Evolutionary conservation across 2,888 invertebrate species (phyloP), one percentile per base, ranked within the genome.

Genomic region (Trissolcus brochymenae): DNA sequence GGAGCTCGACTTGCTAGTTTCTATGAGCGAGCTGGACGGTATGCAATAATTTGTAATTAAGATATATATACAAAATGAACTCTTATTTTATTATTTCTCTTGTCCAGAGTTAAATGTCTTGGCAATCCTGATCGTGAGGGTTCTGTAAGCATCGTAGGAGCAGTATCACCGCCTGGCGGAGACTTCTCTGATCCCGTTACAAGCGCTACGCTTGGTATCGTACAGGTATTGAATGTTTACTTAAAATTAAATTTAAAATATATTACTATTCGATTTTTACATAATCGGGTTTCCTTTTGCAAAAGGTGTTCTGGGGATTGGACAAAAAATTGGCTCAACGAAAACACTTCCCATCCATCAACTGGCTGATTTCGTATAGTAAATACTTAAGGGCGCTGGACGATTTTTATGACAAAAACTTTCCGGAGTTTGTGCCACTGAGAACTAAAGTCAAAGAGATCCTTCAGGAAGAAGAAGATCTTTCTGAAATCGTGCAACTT

Each of bases 181-280:
- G 99, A 99, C 91, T 99, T 99, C 93, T 98, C 99, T 16, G 99
- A 99, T 93, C 99, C 99, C 62, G 99, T 99, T 66, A 99, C 99
- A 2, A 97, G 99, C 0, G 99, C 99, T 75, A 99, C 99, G 14
- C 93, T 99, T 78, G 96, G 97, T 91, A 99, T 99, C 89, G 98
- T 98, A 77, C 98, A 99, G 90, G 87, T 87, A 83, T 25, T 46
- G 4, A 46, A 14, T 14, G 4, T 46, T 43, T 4, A 14, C 11
- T 46, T 14, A n/a, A 14, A 14, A 14, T n/a, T 14, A 46, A 46
- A 46, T 9, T 1, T 46, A 6, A 1, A 46, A 16, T 46, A 6
- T 14, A 14, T 6, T 46, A 14, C 7, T 41, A 41, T 3, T 41
- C 25, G 25, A 25, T 25, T 55, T 35, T 25, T 14, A 51, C 6